phyloP scores from a whole-genome alignment of 2,113 vertebrate species.

The Shinisaurus crocodilurus region DNA sequence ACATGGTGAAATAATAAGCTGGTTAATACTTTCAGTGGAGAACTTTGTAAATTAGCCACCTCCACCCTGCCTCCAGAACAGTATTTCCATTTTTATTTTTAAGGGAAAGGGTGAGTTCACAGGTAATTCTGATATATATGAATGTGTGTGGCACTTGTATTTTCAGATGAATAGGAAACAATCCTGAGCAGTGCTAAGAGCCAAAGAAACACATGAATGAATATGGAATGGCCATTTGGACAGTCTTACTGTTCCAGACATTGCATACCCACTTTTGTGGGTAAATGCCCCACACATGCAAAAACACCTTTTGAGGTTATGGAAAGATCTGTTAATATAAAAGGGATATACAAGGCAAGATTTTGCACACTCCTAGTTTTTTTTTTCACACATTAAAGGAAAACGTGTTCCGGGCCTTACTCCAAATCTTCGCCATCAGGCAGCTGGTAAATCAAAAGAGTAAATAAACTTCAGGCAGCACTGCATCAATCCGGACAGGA shows the following conservation, averaged over 20 bases:
- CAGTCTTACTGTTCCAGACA: neutral
- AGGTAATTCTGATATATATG: neutral
- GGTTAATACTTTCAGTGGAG: too few species aligned
- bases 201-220: neutral
- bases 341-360: neutral
- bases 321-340: neutral
- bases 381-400: neutral
- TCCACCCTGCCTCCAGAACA: too few species aligned
- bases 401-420: neutral
- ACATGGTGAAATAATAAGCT: too few species aligned
- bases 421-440: constrained; percentile 1
- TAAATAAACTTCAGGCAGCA: neutral
- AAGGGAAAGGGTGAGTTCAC: too few species aligned
- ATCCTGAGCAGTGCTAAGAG: neutral
- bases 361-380: neutral
- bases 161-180: neutral
- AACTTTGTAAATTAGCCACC: too few species aligned
- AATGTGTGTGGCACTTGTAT: neutral
- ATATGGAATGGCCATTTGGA: neutral
- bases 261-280: neutral
- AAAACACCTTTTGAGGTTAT: neutral
- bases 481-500: neutral
- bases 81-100: too few species aligned
- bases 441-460: neutral
- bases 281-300: too few species aligned